These are phyloP conservation scores for Pterocles burchelli DNA, from an alignment of 2,113 vertebrate species.

Conservation along the genomic window DNA sequence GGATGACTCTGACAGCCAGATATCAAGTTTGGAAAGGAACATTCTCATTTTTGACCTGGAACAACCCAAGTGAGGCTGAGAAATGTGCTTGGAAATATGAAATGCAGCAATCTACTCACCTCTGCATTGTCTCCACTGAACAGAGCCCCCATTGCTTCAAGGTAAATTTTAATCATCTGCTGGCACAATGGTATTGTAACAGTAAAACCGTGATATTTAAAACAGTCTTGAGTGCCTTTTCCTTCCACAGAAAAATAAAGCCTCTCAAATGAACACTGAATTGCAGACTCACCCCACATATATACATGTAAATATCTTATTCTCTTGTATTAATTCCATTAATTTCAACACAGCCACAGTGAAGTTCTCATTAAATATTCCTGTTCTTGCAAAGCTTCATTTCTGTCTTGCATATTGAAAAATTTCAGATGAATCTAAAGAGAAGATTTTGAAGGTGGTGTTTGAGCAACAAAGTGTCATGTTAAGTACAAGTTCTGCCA, in stretches of 20 bases:
- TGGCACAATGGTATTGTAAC: background rate
- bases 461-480: background rate
- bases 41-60: background rate
- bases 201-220: background rate
- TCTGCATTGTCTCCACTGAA: background rate
- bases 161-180: background rate
- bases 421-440: background rate
- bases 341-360: background rate
- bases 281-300: background rate
- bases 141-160: background rate
- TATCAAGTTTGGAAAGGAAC: background rate
- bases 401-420: background rate
- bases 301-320: background rate
- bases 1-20: background rate
- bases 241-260: background rate
- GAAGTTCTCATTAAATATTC: background rate
- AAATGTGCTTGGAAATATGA: background rate
- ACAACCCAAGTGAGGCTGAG: background rate
- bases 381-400: background rate
- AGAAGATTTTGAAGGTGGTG: fast-evolving
- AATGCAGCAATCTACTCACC: background rate
- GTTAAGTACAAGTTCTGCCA: background rate
- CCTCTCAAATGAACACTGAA: background rate
- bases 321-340: background rate
- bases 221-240: background rate